Evolutionary conservation across 2,888 invertebrate genomes (phyloP).

Genomic region (Girardia tigrina): DNA sequence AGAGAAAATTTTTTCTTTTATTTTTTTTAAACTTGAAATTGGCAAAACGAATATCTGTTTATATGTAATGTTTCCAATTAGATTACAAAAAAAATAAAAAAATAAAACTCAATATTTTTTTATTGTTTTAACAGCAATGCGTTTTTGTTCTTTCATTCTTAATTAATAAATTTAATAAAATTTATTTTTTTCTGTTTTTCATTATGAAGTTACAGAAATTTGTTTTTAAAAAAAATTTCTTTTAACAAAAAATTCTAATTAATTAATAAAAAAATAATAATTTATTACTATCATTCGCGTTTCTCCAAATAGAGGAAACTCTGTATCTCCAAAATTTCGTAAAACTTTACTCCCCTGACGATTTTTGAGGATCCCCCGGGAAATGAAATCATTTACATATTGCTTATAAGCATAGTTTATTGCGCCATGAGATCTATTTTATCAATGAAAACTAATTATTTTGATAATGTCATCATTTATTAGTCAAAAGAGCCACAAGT

Average conservation of each 20-base stretch:
- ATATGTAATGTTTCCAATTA: not conserved
- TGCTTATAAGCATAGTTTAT: constrained; percentile 8
- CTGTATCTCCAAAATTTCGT: not conserved
- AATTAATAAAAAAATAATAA: not conserved
- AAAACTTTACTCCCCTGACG: not conserved
- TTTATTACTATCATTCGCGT: not conserved
- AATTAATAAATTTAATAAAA: too few species aligned
- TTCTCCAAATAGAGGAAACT: not conserved
- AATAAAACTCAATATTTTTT: not conserved
- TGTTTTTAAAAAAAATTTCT: too few species aligned
- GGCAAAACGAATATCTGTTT: not conserved
- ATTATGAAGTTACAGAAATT: too few species aligned
- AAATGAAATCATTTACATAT: constrained; percentile 11
- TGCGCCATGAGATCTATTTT: constrained; percentile 18
- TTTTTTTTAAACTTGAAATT: not conserved
- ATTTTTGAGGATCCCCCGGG: not conserved
- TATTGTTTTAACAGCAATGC: not conserved
- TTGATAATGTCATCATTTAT: constrained; percentile 17
- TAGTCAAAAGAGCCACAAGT: not conserved
- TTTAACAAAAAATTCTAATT: not conserved
- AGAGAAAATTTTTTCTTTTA: too few species aligned
- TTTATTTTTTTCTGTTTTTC: too few species aligned
- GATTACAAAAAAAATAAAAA: not conserved
- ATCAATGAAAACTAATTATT: constrained; percentile 18
- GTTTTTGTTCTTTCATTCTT: not conserved